Conservation (phyloP, 2,113 vertebrate species). For the Peromyscus maniculatus region DNA sequence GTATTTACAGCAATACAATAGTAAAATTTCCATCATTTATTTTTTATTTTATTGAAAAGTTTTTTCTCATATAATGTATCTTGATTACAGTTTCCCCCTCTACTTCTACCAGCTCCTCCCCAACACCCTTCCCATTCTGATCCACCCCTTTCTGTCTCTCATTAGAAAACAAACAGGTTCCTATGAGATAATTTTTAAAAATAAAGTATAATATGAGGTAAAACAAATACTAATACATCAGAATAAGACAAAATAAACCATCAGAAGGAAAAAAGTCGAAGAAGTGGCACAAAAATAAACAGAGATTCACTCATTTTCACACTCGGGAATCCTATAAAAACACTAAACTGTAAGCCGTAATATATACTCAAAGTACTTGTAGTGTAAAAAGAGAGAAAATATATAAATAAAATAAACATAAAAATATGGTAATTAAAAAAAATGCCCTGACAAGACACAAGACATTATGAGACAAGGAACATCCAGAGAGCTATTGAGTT, state of each 20-base stretch:
- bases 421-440: background rate
- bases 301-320: no score
- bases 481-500: background rate
- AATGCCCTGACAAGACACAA: background rate
- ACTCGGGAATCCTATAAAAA: background rate
- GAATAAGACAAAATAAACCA: background rate
- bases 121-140: background rate
- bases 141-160: background rate
- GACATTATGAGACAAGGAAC: background rate
- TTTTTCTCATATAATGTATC: background rate
- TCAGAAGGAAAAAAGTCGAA: background rate
- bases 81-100: background rate
- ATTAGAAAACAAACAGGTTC: background rate
- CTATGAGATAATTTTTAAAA: background rate
- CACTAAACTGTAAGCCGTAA: background rate
- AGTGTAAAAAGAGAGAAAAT: background rate
- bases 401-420: background rate
- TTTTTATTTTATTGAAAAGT: background rate
- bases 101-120: background rate
- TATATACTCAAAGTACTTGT: background rate
- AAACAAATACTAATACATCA: background rate
- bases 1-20: slow-evolving; percentile 62
- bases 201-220: background rate
- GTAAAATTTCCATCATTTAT: background rate
- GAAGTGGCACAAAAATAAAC: no score